Conservation (phyloP, 2,888 invertebrate species). For the Phymatocera aterrima region DNA sequence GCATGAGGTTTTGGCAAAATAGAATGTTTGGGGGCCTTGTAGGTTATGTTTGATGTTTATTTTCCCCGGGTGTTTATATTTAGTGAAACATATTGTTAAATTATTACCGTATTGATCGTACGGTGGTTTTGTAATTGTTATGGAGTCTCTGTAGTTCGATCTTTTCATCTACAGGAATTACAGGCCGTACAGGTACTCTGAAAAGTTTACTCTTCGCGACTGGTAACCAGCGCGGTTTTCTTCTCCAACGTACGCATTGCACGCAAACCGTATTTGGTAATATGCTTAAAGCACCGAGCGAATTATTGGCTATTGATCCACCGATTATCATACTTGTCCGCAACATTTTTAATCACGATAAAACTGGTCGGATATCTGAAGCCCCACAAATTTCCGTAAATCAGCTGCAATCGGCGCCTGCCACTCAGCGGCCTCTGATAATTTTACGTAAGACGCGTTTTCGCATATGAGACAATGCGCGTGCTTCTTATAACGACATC, state of each 20-base stretch:
- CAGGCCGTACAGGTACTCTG: slow-evolving; percentile 80
- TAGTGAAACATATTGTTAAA: not conserved
- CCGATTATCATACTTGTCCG: slow-evolving; percentile 9
- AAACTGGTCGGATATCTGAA: not conserved
- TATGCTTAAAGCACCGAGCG: not conserved
- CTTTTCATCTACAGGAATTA: slow-evolving; percentile 80
- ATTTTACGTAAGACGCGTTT: slow-evolving; percentile 10
- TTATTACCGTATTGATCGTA: slow-evolving; percentile 76
- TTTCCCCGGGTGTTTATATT: not conserved
- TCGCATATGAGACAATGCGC: not conserved
- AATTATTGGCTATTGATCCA: slow-evolving; percentile 38
- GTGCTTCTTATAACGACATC: slow-evolving; percentile 29
- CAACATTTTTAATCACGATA: slow-evolving; percentile 36
- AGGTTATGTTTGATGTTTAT: slow-evolving; percentile 8
- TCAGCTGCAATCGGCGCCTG: not conserved
- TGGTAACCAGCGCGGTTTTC: slow-evolving; percentile 89
- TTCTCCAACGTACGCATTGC: slow-evolving; percentile 77
- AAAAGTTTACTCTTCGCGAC: slow-evolving; percentile 88
- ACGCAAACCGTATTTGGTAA: slow-evolving; percentile 51
- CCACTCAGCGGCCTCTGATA: not conserved
- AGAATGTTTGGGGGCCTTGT: not conserved
- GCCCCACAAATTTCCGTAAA: not conserved
- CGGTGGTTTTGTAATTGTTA: slow-evolving; percentile 82
- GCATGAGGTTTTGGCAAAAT: not conserved
- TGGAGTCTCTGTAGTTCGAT: slow-evolving; percentile 81